A percentile compares a stretch with the other conserved stretches of the same genome.
phyloP scores from a whole-genome alignment of 2,113 vertebrate species.

The Stictonetta naevosa region DNA sequence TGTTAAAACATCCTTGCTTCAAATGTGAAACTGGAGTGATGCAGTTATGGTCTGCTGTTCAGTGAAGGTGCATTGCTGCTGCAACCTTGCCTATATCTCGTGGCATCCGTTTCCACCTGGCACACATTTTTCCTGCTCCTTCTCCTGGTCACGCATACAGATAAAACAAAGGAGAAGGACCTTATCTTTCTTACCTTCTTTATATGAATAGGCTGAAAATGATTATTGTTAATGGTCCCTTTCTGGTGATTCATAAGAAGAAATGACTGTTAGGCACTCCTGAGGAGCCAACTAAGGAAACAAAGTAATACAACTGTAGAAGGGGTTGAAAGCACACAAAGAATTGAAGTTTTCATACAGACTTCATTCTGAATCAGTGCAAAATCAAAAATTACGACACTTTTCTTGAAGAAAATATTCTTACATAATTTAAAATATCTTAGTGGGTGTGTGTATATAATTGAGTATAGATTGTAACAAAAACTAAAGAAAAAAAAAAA shows the following conservation, averaged over 20 bases:
- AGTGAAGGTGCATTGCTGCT: neutral
- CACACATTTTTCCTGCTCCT: neutral
- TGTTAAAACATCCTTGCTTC: constrained; percentile 51
- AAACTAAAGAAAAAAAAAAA: neutral
- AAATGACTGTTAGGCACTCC: neutral
- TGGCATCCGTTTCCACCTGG: neutral
- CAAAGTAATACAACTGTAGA: neutral
- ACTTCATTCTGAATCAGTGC: neutral
- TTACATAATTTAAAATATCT: neutral
- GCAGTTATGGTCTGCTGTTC: neutral
- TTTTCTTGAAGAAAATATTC: neutral
- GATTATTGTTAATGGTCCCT: neutral
- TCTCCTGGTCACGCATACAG: neutral
- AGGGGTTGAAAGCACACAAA: neutral
- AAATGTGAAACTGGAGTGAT: constrained; percentile 29
- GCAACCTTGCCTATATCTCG: neutral
- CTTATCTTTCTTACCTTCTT: neutral
- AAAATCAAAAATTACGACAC: neutral
- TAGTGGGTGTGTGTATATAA: too few relatives aligned
- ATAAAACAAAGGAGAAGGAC: neutral
- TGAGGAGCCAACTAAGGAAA: neutral
- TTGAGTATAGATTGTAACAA: neutral
- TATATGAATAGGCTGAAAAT: neutral
- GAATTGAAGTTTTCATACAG: neutral
- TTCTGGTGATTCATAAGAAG: neutral